Base-by-base conservation (phyloP, 2,113 vertebrate genomes). In the Numenius arquata region DNA sequence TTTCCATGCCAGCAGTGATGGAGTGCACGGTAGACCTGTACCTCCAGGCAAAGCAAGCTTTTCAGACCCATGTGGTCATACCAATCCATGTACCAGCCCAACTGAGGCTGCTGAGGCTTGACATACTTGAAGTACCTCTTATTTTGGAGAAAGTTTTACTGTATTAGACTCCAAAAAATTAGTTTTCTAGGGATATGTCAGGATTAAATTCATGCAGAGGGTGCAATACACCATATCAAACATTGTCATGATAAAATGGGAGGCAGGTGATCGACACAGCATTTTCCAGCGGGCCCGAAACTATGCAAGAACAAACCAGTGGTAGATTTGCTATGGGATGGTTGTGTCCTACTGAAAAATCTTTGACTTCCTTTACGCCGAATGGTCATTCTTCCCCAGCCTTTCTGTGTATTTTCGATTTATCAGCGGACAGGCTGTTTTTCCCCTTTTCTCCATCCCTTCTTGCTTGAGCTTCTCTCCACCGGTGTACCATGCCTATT, bases 181-280 rank as follows among this genome's bases (percentile, higher is more conserved):
- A 29, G 3, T 59, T 86, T 85, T 87, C 27, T 16, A 38, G 12
- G 20, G 9, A 23, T 70, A 20, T 34, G n/a, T 23, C 3, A 1
- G 9, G 38, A 30, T 40, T 76, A 20, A 79, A 40, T n/a, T 50
- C 3, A 4, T n/a, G 30, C 34, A 38, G 72, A 56, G 18, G 5
- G 12, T 75, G 76, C 84, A 40, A 21, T 40, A 50, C 1, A 1
- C 52, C 25, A 6, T 48, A n/a, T n/a, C 34, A 68, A 82, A 41
- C 48, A 40, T 4, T 36, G 12, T 52, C 8, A 1, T 45, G 40
- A 8, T 71, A 15, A 88, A 71, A 48, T 15, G 30, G 23, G 21
- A 81, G 41, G 68, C 15, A 58, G 15, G 22, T 53, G 65, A 61
- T 78, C 7, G n/a, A 36, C 40, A 15, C 0, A 0, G 29, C 17